Evolutionary conservation across 2,888 invertebrate species (phyloP).

Genomic region (Psylliodes chrysocephalus): DNA sequence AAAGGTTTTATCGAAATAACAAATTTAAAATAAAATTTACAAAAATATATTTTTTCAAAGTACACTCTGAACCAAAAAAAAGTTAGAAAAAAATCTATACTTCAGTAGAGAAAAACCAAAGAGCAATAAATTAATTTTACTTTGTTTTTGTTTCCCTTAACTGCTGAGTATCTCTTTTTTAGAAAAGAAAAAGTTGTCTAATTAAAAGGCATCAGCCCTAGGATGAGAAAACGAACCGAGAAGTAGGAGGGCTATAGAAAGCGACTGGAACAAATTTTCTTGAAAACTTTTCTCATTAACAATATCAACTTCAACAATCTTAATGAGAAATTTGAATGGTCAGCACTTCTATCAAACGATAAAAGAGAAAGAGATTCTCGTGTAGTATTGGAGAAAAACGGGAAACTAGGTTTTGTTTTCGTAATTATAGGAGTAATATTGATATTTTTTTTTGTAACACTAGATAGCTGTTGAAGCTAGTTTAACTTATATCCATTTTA

Average conservation of each 20-base stretch:
- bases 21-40: too few species aligned
- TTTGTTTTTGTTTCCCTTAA: slow-evolving; percentile 20
- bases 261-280: slow-evolving; percentile 40
- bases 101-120: background rate
- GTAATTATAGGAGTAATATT: too few species aligned
- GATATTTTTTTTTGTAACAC: too few species aligned
- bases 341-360: slow-evolving; percentile 32
- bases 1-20: too few species aligned
- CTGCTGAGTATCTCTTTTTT: slow-evolving; percentile 16
- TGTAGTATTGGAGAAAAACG: slow-evolving; percentile 8
- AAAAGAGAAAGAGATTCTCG: slow-evolving; percentile 26
- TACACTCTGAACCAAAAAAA: background rate
- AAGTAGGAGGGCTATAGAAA: slow-evolving; percentile 20
- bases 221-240: slow-evolving; percentile 21
- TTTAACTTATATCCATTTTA: too few species aligned
- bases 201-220: slow-evolving; percentile 27
- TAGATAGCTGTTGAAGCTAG: too few species aligned
- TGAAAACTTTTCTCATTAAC: slow-evolving; percentile 44
- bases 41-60: background rate
- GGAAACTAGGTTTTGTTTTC: slow-evolving; percentile 12
- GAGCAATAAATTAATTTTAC: slow-evolving; percentile 23
- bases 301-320: slow-evolving; percentile 40
- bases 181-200: slow-evolving; percentile 26
- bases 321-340: slow-evolving; percentile 42
- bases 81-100: background rate